A percentile compares a stretch with the other conserved stretches of the same genome.
phyloP scores from a whole-genome alignment of 2,797 vertebrate species.

The Artibeus jamaicensis region DNA sequence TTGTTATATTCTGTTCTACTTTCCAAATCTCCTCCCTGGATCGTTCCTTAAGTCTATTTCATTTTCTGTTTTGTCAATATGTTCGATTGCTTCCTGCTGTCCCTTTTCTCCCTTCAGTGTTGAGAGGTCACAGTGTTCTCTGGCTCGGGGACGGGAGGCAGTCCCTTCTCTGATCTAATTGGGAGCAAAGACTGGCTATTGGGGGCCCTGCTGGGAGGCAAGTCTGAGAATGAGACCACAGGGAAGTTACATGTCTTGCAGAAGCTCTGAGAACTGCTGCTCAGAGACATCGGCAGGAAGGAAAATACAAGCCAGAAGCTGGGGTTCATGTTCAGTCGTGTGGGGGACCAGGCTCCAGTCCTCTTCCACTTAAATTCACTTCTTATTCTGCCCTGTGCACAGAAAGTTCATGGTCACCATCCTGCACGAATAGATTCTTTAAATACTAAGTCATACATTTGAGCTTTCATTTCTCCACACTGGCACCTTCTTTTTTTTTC shows the following conservation, averaged over 20 bases:
- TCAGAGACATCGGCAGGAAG: not conserved
- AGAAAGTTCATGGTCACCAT: accelerated
- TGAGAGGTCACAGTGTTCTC: not conserved
- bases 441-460: not conserved
- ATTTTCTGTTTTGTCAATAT: not conserved
- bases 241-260: not conserved
- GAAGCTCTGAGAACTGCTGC: not conserved
- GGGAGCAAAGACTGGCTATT: not conserved
- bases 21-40: not conserved
- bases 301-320: not conserved
- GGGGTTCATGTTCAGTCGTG: not conserved
- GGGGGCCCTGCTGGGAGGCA: not conserved
- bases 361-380: not conserved
- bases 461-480: not conserved
- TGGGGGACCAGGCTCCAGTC: not conserved
- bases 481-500: not conserved
- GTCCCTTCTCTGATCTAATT: not conserved
- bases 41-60: not conserved
- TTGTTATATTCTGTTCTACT: not conserved
- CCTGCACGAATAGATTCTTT: not conserved
- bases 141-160: not conserved
- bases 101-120: not conserved
- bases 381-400: not conserved
- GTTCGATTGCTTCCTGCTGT: not conserved
- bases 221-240: not conserved